Conservation (phyloP, 2,888 invertebrate species). For the Melinaea menophilus region DNA sequence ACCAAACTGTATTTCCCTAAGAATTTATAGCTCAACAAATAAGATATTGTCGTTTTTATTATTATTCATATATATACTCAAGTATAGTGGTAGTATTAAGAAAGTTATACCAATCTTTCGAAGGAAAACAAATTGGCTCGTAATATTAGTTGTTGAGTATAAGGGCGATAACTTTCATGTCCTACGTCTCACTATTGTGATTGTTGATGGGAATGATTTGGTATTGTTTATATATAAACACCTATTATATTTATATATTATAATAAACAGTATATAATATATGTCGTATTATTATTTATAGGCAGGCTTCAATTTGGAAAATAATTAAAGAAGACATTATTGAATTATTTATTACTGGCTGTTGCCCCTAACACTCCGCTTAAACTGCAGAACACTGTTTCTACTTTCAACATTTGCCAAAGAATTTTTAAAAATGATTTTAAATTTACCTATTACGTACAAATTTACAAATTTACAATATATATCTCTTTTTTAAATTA, state of each 20-base stretch:
- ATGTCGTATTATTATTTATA: not conserved
- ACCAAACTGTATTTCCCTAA: constrained; percentile 56
- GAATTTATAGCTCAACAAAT: constrained; percentile 66
- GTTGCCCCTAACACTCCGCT: no score
- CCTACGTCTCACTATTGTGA: constrained; percentile 26
- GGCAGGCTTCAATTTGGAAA: no score
- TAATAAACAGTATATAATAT: not conserved
- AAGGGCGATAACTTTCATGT: constrained; percentile 55
- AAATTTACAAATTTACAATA: no score
- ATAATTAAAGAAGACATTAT: no score
- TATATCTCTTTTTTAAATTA: no score
- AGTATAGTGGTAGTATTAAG: constrained; percentile 71
- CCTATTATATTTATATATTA: not conserved
- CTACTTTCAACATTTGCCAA: no score
- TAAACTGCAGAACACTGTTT: no score
- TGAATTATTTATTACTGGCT: no score
- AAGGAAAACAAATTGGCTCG: constrained; percentile 56
- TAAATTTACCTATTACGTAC: no score
- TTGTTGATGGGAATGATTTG: constrained; percentile 7
- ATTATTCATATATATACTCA: constrained; percentile 58
- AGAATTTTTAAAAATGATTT: no score
- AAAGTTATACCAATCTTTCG: constrained; percentile 71
- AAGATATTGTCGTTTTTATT: constrained; percentile 70
- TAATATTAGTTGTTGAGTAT: constrained; percentile 68
- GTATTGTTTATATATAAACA: not conserved